A percentile compares a stretch with the other conserved stretches of the same genome.
phyloP scores from a whole-genome alignment of 2,888 invertebrate species.

The Rhingia rostrata region DNA sequence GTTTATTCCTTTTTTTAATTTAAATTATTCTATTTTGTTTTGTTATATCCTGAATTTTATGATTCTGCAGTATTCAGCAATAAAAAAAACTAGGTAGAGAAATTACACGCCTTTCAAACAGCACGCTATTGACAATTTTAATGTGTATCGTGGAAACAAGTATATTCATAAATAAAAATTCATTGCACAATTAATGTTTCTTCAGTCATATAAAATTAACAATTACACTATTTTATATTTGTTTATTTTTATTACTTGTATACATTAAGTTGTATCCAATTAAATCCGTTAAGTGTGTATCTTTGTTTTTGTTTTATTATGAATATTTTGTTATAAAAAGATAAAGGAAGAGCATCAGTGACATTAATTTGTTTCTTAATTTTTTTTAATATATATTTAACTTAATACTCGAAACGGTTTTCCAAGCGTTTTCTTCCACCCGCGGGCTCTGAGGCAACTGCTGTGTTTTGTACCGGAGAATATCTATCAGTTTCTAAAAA shows the following conservation, averaged over 20 bases:
- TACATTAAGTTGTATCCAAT: not conserved
- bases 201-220: not conserved
- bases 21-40: not conserved
- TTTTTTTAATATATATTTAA: conserved; percentile 27
- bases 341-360: conserved; percentile 24
- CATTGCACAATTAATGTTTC: not conserved
- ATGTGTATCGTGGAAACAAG: not conserved
- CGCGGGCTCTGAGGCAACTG: conserved; percentile 84
- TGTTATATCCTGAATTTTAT: too few species aligned
- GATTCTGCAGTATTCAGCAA: too few species aligned
- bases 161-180: not conserved
- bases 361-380: conserved; percentile 21
- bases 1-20: not conserved
- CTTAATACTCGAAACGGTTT: conserved; percentile 79
- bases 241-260: not conserved
- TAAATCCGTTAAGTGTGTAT: not conserved
- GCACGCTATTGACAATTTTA: not conserved
- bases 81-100: conserved; percentile 2
- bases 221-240: not conserved
- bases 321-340: conserved; percentile 3
- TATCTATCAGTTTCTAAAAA: conserved; percentile 45
- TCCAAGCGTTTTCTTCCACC: conserved; percentile 83
- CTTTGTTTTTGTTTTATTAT: not conserved
- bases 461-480: conserved; percentile 72
- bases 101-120: conserved; percentile 30